A percentile compares a stretch with the other conserved stretches of the same genome.
phyloP scores from a whole-genome alignment of 2,113 vertebrate genomes.

The Cricetomys ansorgei region DNA sequence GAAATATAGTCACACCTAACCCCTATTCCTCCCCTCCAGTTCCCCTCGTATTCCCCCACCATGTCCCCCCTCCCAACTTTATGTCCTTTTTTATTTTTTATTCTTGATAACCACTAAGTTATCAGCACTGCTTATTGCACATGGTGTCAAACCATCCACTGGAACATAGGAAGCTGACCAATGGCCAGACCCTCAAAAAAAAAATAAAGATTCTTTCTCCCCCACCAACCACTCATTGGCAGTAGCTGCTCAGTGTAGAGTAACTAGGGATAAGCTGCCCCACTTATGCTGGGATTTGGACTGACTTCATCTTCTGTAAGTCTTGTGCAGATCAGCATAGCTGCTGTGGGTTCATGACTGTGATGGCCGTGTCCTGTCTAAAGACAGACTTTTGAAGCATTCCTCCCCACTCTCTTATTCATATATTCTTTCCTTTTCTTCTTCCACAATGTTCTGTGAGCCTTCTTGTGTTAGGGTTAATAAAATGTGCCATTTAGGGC shows the following conservation, averaged over 20 bases:
- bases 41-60: neutral
- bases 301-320: neutral
- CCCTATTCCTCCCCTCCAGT: neutral
- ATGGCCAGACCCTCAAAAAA: neutral
- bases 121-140: neutral
- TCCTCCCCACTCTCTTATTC: neutral
- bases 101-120: neutral
- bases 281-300: neutral
- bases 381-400: neutral
- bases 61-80: neutral
- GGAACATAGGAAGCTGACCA: neutral
- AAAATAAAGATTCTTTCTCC: neutral
- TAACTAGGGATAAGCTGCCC: neutral
- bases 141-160: too few relatives aligned
- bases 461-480: neutral
- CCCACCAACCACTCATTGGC: neutral
- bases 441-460: neutral
- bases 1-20: too few relatives aligned
- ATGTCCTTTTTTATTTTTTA: neutral
- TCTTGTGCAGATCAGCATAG: neutral
- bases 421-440: neutral
- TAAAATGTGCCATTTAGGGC: neutral
- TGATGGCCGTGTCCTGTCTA: neutral
- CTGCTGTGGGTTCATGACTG: neutral
- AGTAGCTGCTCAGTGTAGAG: neutral